Evolutionary conservation across 2,797 vertebrate species (phyloP), one percentile per base, ranked within the genome.

Genomic region (Brotula barbata): DNA sequence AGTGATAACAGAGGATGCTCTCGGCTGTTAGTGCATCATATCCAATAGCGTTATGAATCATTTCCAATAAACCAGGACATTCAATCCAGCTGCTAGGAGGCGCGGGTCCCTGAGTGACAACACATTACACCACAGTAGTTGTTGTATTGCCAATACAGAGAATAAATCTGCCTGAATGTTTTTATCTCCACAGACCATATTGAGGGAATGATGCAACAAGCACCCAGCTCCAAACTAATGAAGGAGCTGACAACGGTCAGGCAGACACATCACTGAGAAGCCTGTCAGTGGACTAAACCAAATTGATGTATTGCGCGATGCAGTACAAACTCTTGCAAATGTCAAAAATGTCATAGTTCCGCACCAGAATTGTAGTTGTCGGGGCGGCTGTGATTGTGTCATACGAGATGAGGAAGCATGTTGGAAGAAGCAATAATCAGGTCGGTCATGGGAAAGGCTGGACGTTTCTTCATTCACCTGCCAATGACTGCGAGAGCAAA

Each of bases 11-110:
- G 61, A 77, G 74, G 66, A 80, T 80, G 80, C 79, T 82, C 75
- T 82, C 85, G 85, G 80, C 77, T 75, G 53, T 75, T 82, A 63
- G 68, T 80, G 78, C 77, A 78, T 81, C 71, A 69, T 71, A 80
- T 83, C 80, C 81, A 83, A 69, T 71, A 71, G 75, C 70, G 57
- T 85, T 83, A 85, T 82, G 82, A 88, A 83, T 85, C 80, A 83
- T 78, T 58, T 69, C 59, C 20, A 70, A 82, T 75, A 82, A 82
- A 80, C 54, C 68, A 65, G 64, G 75, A 78, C 79, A 85, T 84
- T 83, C 68, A 82, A 85, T 84, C 71, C 67, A 21, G 56, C 69
- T 16, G 47, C 77, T 54, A 57, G 3, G 7, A 61, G 59, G 58
- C 69, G 47, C 46, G 63, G 36, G 52, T 55, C 34, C 40, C 75